These are phyloP conservation scores for Macrobrachium rosenbergii DNA, from an alignment of 1,140 invertebrate species.

Conservation along the genomic window DNA sequence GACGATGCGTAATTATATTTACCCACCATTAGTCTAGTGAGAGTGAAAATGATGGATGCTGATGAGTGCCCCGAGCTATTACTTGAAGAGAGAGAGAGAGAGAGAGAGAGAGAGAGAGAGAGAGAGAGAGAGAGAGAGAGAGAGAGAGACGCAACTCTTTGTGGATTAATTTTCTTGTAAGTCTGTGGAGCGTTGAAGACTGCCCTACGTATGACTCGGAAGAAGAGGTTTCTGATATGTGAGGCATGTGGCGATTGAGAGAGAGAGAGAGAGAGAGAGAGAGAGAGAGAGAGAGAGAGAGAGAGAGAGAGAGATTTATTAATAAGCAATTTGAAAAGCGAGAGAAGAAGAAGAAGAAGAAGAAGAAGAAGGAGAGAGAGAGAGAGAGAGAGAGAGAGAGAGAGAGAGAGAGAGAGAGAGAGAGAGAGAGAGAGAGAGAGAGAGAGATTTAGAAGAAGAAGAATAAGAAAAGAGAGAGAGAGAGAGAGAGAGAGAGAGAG, in stretches of 20 bases:
- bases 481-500: neutral
- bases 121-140: neutral
- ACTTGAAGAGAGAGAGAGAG: neutral
- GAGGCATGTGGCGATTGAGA: neutral
- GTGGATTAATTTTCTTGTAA: no score
- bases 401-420: constrained; percentile 25
- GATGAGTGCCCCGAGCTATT: neutral
- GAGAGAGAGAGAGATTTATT: constrained; percentile 11
- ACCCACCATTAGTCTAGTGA: constrained; percentile 28
- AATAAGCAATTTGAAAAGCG: neutral
- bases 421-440: constrained; percentile 24
- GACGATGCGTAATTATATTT: constrained; percentile 32
- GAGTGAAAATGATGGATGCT: neutral
- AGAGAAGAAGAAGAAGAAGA: neutral
- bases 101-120: neutral
- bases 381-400: constrained; percentile 27
- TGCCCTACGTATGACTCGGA: neutral
- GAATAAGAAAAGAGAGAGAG: no score
- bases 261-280: neutral
- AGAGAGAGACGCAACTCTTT: no score
- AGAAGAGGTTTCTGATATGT: neutral
- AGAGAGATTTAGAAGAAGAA: no score
- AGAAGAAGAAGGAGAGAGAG: constrained; percentile 16
- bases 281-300: constrained; percentile 24
- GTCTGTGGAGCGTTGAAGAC: no score